A percentile compares a stretch with the other conserved stretches of the same genome.
These are phyloP conservation scores for Actinia tenebrosa DNA, from an alignment of 64 coral and sea anemone genomes.

Conservation along the genomic window DNA sequence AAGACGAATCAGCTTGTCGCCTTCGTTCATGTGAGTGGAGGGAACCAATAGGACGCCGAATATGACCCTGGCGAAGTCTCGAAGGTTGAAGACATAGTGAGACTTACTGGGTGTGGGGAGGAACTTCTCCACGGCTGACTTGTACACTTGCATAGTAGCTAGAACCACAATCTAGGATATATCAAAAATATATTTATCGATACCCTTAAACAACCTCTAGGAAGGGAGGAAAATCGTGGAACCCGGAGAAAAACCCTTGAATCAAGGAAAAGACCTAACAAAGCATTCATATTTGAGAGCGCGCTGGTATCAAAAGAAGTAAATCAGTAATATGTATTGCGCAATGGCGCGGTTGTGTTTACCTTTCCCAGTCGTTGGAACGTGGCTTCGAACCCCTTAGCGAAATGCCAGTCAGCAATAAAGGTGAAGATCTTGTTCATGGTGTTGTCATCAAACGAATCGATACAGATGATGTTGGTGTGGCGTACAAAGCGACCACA, in stretches of 20 bases:
- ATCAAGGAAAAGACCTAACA: no score
- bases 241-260: no score
- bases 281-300: no score
- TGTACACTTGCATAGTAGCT: slow-evolving; percentile 94
- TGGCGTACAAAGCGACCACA: slow-evolving; percentile 84
- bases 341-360: not conserved
- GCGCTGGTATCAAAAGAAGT: no score
- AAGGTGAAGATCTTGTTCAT: slow-evolving; percentile 96
- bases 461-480: slow-evolving; percentile 90
- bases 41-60: slow-evolving; percentile 92
- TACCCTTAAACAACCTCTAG: no score
- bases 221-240: no score
- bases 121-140: slow-evolving; percentile 88
- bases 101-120: slow-evolving; percentile 94
- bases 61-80: slow-evolving; percentile 96
- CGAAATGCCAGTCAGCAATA: slow-evolving; percentile 99
- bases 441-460: slow-evolving; percentile 98
- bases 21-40: slow-evolving; percentile 76
- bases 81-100: slow-evolving; percentile 98
- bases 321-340: no score
- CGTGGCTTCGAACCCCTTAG: slow-evolving; percentile 91
- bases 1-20: slow-evolving; percentile 89
- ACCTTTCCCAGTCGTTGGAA: slow-evolving; percentile 98
- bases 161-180: slow-evolving; percentile 73
- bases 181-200: not conserved